Base-by-base conservation (phyloP, 2,797 vertebrate species). In the Hippoglossus hippoglossus region DNA sequence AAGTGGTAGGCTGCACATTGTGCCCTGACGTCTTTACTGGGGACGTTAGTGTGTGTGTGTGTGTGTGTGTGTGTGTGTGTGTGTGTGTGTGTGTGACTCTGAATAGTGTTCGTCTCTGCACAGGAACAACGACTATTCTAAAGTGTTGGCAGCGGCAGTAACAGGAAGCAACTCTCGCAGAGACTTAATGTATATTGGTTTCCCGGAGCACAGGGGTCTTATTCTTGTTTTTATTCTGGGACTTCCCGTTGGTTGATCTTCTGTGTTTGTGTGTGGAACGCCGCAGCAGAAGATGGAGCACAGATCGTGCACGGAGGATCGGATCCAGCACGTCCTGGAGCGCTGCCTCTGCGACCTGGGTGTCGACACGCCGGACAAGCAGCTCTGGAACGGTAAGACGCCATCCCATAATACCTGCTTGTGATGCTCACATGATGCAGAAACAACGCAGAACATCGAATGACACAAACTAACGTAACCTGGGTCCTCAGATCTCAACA, bases 291-390 rank as follows among this genome's bases (percentile, higher is more conserved):
- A 82, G 57, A 96, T 96, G 94, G 96, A 96, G 93, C 88, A 94
- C 85, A 97, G 95, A 57, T 96, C 95, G 0, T 98, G 97, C 91
- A 98, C 96, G 0, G 96, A 97, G 88, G 97, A 97, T 88, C 96
- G 97, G 12, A 97, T 98, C 91, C 93, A 96, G 87, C 96, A 98
- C 0, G 94, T 95, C 1, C 90, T 98, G 52, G 96, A 97, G 66
- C 94, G 96, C 44, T 97, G 96, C 72, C 93, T 98, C 7, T 95
- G 95, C 0, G 94, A 94, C 63, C 94, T 98, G 67, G 94, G 94
- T 5, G 82, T 82, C 66, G 13, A 75, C 75, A 71, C 70, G 28
- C 92, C 95, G 2, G 81, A 90, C 80, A 82, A 90, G 82, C 67
- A 94, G 0, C 79, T 95, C 68, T 97, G 96, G 96, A 95, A 95